Conservation (phyloP, 1,140 invertebrate species). For the Caenorhabditis brenneri region DNA sequence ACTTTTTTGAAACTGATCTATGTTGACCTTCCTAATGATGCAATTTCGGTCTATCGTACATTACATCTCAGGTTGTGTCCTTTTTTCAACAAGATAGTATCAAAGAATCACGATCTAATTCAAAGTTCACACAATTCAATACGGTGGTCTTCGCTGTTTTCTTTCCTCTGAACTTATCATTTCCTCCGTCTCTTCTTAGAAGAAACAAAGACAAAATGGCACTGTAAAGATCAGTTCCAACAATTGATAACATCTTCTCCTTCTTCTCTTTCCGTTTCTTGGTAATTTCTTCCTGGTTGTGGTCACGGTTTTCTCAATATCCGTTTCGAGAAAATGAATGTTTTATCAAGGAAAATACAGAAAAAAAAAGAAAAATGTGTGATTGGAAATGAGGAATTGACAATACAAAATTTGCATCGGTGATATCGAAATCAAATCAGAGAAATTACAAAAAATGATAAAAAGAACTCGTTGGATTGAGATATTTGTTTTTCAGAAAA, state of each 20-base stretch:
- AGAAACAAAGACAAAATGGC: neutral
- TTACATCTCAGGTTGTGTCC: neutral
- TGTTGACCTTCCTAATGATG: conserved; percentile 29
- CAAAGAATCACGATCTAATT: conserved; percentile 4
- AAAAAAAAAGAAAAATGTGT: neutral
- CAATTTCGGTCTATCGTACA: neutral
- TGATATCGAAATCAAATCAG: conserved; percentile 29
- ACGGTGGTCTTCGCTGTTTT: neutral
- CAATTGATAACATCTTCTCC: neutral
- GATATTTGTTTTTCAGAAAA: neutral
- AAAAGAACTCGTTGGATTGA: conserved; percentile 1
- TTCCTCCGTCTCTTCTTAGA: neutral
- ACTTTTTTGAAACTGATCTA: neutral
- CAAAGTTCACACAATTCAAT: conserved; percentile 1
- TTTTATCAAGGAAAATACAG: neutral
- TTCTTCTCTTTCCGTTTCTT: neutral
- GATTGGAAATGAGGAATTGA: neutral
- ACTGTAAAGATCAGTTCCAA: conserved; percentile 30
- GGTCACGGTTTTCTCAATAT: neutral
- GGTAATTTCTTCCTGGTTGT: neutral
- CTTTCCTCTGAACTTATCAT: conserved; percentile 5
- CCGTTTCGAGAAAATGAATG: neutral
- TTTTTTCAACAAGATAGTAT: neutral
- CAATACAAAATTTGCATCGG: neutral
- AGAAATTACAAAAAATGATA: conserved; percentile 13